Evolutionary conservation across 1,140 invertebrate species (phyloP), one percentile per base, ranked within the genome.

Genomic region (Daktulosphaira vitifoliae): DNA sequence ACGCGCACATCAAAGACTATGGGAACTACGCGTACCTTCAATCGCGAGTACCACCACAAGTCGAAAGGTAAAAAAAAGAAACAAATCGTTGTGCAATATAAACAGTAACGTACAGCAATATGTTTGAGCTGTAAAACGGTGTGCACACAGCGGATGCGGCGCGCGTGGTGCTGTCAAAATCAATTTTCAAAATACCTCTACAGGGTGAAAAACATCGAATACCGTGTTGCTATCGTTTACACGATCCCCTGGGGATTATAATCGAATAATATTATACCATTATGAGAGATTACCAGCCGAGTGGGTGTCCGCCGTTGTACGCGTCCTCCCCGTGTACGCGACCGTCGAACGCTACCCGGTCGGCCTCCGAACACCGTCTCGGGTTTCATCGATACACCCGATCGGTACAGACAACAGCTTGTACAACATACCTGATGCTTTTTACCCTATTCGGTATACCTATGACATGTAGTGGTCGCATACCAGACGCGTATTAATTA

Each of bases 261-360:
- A 62, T 62, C 56, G 56, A 62, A 62, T 62, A 62, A 62, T 48
- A 62, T 62, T 62, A 33, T 33, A 62, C 26, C 29, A 62, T 33
- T 62, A 48, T 33, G 26, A 37, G 25, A 62, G 56, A 62, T 62
- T 44, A 59, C 22, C 29, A 37, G n/a, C 51, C 54, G 54, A 38
- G 54, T 18, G 39, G 54, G 54, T 18, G 39, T 59, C 38, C 29
- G 51, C 13, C 13, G 18, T 6, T 18, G 5, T 15, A 3, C 9
- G 18, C 9, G 25, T 53, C 8, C 3, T 22, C 18, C 33, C 33
- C 18, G 18, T 15, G n/a, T 48, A 11, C 25, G 2, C 16, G 16
- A 62, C 22, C 29, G 25, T 62, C 23, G 23, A 48, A 62, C 42
- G 56, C 39, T 23, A 48, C 56, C 56, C 42, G 56, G 56, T 48